phyloP scores from a whole-genome alignment of 2,113 vertebrate genomes.

The Cavia porcellus region DNA sequence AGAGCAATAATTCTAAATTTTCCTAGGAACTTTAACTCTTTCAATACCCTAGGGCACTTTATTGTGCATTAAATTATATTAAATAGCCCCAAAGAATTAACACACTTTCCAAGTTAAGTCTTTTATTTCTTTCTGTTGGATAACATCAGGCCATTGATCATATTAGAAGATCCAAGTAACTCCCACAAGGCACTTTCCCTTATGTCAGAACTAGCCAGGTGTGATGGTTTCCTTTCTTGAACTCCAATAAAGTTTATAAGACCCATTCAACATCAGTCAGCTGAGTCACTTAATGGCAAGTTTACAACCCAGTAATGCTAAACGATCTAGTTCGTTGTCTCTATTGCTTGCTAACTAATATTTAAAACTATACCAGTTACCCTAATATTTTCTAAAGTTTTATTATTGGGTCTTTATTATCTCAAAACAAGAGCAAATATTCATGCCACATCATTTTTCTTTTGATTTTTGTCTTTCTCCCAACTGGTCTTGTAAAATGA shows the following conservation, averaged over 20 bases:
- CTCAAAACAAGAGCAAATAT: conserved; percentile 14
- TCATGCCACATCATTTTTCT: conserved; percentile 10
- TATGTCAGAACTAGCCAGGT: conserved; percentile 74
- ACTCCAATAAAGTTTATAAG: conserved; percentile 80
- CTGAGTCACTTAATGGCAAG: conserved; percentile 73
- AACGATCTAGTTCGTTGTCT: conserved; percentile 57
- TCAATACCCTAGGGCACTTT: conserved; percentile 72
- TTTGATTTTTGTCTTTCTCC: conserved; percentile 68
- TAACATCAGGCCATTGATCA: conserved; percentile 81
- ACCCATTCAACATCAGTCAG: conserved; percentile 71
- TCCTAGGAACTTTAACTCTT: conserved; percentile 82
- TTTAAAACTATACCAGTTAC: conserved; percentile 31
- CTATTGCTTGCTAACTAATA: conserved; percentile 26
- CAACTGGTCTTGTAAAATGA: conserved; percentile 83
- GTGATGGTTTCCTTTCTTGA: conserved; percentile 76
- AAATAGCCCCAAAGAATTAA: conserved; percentile 82
- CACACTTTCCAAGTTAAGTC: conserved; percentile 81
- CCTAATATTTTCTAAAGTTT: not conserved
- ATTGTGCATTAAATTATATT: conserved; percentile 76
- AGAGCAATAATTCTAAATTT: conserved; percentile 78
- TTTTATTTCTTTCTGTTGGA: conserved; percentile 80
- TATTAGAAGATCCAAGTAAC: conserved; percentile 72
- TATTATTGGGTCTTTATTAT: not conserved
- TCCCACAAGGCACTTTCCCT: conserved; percentile 76
- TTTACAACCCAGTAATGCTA: conserved; percentile 65